Evolutionary conservation across 2,888 invertebrate genomes (phyloP), one percentile per base, ranked within the genome.

Genomic region (Gibbula magus): DNA sequence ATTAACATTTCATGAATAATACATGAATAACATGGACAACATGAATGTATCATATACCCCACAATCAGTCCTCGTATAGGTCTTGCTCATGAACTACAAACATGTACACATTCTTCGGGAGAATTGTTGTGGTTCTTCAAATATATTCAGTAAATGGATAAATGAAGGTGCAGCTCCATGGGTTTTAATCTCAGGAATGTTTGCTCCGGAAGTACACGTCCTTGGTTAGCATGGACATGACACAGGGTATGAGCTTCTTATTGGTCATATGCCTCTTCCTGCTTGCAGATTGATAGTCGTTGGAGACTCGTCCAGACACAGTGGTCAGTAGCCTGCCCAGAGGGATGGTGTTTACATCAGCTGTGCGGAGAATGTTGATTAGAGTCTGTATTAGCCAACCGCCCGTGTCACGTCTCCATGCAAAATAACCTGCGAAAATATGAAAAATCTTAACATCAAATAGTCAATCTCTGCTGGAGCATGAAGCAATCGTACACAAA

Each of bases 381-480:
- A 88, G 80, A 25, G 81, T 83, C 74, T 81, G 83, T 8, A 87
- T 79, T 79, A 88, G 86, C 87, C 87, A 87, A 25, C 86, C 82
- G 25, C 87, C 88, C 70, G 81, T 83, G 35, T 84, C 80, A 56
- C 87, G 84, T 45, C 88, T 83, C 80, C 87, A 88, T 25, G 88
- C 88, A 83, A 82, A 88, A 56, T 84, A 75, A 32, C 87, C 88
- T 88, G 81, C 3, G 78, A 77, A 32, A 29, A 53, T 45, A 45
- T 45, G 1, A 45, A n/a, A n/a, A n/a, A n/a, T n/a, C n/a, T n/a
- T n/a, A n/a, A n/a, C n/a, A n/a, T n/a, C n/a, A n/a, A n/a, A n/a
- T n/a, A n/a, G n/a, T n/a, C n/a, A n/a, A n/a, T n/a, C n/a, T n/a
- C n/a, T n/a, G n/a, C n/a, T n/a, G n/a, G n/a, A n/a, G n/a, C n/a